These are phyloP conservation scores for Turdus rufiventris DNA, from an alignment of 2,113 vertebrate genomes.

Conservation along the genomic window DNA sequence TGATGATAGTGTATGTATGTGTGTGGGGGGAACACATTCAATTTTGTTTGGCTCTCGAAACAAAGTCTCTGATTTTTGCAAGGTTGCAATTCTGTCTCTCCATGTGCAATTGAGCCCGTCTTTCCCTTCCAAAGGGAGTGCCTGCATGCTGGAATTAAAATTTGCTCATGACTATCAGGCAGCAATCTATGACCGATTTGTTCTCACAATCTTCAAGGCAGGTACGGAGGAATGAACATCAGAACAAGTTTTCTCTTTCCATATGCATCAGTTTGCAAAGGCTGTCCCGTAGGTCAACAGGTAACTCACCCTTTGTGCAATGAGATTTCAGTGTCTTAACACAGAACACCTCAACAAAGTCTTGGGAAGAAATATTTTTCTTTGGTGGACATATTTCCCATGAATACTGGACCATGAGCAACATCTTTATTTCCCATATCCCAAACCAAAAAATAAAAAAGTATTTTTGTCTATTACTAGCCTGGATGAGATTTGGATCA, in stretches of 20 bases:
- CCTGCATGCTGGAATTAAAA: conserved; percentile 47
- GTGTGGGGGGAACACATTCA: conserved; percentile 46
- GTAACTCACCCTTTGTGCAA: neutral
- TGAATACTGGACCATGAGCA: neutral
- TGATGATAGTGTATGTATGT: conserved; percentile 43
- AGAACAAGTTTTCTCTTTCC: conserved; percentile 37
- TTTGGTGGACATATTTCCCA: neutral
- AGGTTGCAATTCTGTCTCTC: conserved; percentile 40
- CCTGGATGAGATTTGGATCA: neutral
- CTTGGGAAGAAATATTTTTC: neutral
- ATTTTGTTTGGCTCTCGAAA: conserved; percentile 49
- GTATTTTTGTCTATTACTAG: neutral
- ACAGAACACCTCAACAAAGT: neutral
- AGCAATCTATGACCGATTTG: conserved; percentile 53
- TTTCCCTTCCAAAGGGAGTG: conserved; percentile 61
- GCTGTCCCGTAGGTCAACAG: neutral
- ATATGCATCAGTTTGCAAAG: neutral
- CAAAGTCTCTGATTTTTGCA: conserved; percentile 57
- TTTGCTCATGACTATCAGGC: conserved; percentile 37
- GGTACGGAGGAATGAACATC: neutral
- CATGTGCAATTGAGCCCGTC: conserved; percentile 12
- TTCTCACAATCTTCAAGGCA: conserved; percentile 62
- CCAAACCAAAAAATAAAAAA: neutral
- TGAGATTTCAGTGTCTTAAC: neutral
- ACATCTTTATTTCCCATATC: neutral